phyloP scores from a whole-genome alignment of 1,140 invertebrate species.

The Habropoda laboriosa region DNA sequence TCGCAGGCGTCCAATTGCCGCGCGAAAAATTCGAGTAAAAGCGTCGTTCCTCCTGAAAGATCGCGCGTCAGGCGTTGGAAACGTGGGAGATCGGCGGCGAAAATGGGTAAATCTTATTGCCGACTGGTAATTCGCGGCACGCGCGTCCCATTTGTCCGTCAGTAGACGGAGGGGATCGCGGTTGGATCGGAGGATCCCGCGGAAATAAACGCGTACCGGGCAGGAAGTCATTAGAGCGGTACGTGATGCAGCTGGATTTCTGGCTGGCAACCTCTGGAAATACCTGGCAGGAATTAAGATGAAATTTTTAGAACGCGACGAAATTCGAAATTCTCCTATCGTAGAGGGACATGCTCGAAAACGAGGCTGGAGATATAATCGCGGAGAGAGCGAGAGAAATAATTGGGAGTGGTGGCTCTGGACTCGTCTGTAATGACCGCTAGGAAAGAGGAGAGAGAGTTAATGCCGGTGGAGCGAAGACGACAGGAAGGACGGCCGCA shows the following conservation, averaged over 20 bases:
- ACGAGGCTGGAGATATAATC: neutral
- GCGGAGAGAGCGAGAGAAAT: neutral
- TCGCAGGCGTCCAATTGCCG: too few species aligned
- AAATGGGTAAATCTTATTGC: neutral
- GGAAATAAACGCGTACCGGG: constrained; percentile 39
- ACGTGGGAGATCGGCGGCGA: neutral
- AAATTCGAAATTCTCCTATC: constrained; percentile 17
- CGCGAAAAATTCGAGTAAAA: too few species aligned
- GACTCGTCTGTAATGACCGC: constrained; percentile 12
- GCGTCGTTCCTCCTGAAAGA: too few species aligned
- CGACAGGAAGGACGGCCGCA: constrained; percentile 23
- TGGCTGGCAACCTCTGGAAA: neutral
- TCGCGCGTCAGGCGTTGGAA: neutral
- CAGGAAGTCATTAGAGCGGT: constrained; percentile 38
- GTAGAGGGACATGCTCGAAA: neutral
- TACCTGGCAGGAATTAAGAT: neutral
- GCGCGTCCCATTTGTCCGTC: constrained; percentile 57
- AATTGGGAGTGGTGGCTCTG: constrained; percentile 21
- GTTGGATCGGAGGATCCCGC: constrained; percentile 41
- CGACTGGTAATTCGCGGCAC: constrained; percentile 42
- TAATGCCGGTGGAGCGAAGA: constrained; percentile 23
- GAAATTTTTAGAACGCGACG: constrained; percentile 9
- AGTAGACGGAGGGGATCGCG: constrained; percentile 36
- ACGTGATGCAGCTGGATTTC: constrained; percentile 24
- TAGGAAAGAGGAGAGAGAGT: neutral